Base-by-base conservation (phyloP, 2,113 vertebrate species). In the Lagopus muta region DNA sequence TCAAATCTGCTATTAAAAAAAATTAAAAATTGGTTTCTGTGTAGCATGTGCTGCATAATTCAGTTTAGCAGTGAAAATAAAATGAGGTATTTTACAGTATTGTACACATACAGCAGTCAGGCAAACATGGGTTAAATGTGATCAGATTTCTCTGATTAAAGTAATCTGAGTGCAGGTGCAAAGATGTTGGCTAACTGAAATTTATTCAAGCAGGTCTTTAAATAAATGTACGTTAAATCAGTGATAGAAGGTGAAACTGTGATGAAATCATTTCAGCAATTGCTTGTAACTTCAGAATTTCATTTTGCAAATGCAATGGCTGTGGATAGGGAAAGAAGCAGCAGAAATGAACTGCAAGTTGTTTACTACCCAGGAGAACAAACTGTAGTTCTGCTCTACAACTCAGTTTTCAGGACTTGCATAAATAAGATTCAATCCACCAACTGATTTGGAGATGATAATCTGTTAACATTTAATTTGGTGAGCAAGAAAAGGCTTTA, bases 391-490 rank as follows among this genome's bases (percentile, higher is more conserved):
- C 91, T 94, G 27, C 61, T 87, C 28, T 67, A 21, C 85, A 93
- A 86, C 95, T 96, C 88, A 80, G 34, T 72, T 95, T 93, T 96
- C 93, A 97, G 82, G 50, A 52, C 82, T 81, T 28, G 64, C 73
- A 76, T 95, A 97, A 95, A 94, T 88, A 93, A 95, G 93, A 93
- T 91, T 74, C 84, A 86, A 73, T 92, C 78, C 55, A 86, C 78
- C 77, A 61, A 92, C 62, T 36, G 58, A 90, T 95, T 94, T 5
- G 12, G 87, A 89, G 74, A 94, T 62, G 82, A 83, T 55, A 82
- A 90, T 97, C 88, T 92, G 97, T 97, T 94, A 97, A 88, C 94
- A 97, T 97, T 97, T 97, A 97, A 97, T 97, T 95, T 95, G 87
- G 69, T 76, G 52, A 92, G 78, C 28, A 81, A 96, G 88, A 93